Evolutionary conservation across 2,888 invertebrate genomes (phyloP), one percentile per base, ranked within the genome.

Genomic region (Siphlonurus alternatus): DNA sequence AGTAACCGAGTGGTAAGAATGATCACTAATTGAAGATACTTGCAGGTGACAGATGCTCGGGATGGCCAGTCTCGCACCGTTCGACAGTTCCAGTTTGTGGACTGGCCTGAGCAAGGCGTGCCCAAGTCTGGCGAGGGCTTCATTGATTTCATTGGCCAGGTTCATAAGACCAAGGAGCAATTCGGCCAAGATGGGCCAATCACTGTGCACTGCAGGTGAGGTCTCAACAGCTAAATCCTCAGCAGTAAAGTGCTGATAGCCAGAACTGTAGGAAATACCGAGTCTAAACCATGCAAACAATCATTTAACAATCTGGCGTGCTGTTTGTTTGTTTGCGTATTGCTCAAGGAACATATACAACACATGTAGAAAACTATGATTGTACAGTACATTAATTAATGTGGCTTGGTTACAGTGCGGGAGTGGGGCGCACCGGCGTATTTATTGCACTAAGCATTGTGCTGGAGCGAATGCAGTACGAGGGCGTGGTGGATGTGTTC

Each of bases 171-270:
- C 63, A 99, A 99, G 79, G 96, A 97, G 74, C 98, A 99, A 76
- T 99, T 99, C 76, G 99, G 99, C 3, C 97, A 97, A 74, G 98
- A 97, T 74, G 99, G 99, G 5, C 99, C 99, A 0, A 99, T 99
- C 68, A 94, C 97, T 62, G 98, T 98, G 23, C 97, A 98, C 77
- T 95, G 95, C 86, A 90, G 89, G 89, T 89, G 71, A 67, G 71
- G 59, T 19, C n/a, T n/a, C n/a, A n/a, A n/a, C 38, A 38, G 38
- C 38, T 38, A 38, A 5, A 38, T 38, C 5, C 5, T 38, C 7
- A 38, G 38, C 38, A 38, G 15, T 38, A 38, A 5, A 5, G 15
- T 38, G 5, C 15, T 38, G 38, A 38, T 38, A 38, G 15, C n/a
- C n/a, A n/a, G n/a, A n/a, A n/a, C n/a, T n/a, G n/a, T n/a, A n/a